Evolutionary conservation across 2,888 invertebrate genomes (phyloP), one percentile per base, ranked within the genome.

Genomic region (Ochropleura plecta): DNA sequence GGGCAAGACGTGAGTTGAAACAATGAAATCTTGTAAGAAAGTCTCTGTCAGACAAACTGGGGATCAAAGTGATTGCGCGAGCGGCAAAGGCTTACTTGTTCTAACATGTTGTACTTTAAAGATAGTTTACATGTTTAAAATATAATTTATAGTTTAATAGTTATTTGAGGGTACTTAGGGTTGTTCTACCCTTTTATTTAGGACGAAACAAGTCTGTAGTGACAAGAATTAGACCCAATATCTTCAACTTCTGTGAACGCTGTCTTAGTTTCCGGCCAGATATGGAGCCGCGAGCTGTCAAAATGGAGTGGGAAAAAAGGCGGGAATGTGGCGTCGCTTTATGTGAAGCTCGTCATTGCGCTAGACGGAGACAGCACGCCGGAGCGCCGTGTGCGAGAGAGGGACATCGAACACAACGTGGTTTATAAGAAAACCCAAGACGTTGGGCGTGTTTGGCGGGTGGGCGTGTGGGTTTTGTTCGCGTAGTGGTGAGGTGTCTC

Each of bases 271-370:
- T 93, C 93, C 92, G 94, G 94, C 96, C 95, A 96, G 96, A 96
- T 96, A 96, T 96, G 96, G 96, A 95, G 96, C 96, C 96, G 92
- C 96, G 96, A 96, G 94, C 96, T 96, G 96, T 96, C 96, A 96
- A 96, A 96, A 96, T 96, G 96, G 96, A 96, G 96, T 96, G 96
- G 96, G 96, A 96, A 96, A 96, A 96, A 96, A 96, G 96, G 96
- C 96, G 96, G 96, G 96, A 96, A 96, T 96, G 96, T 94, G 96
- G 96, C 96, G 90, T 94, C 95, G 94, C 95, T 96, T 96, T 96
- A 96, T 96, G 96, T 95, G 96, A 94, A 93, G 94, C 96, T 96
- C 96, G 95, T 96, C 96, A 96, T 96, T 95, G 95, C 95, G 96
- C 82, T 79, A 92, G 93, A 95, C 88, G 86, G 94, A 93, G 95